These are phyloP conservation scores for Pelochelys cantorii DNA, from an alignment of 2,797 vertebrate species.

Conservation along the genomic window DNA sequence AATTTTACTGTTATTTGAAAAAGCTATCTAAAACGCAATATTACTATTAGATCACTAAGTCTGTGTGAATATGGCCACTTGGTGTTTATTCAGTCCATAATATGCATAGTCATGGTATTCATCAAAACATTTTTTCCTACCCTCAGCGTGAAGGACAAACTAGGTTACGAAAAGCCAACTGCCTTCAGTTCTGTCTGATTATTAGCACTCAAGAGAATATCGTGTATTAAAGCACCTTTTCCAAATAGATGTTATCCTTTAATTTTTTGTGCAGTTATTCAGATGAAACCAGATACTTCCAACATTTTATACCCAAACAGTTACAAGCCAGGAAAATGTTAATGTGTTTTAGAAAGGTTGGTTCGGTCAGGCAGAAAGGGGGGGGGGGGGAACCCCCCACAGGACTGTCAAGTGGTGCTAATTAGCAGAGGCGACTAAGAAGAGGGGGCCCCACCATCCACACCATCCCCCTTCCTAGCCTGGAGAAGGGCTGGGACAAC, in stretches of 20 bases:
- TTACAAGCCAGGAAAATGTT: neutral
- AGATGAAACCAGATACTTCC: neutral
- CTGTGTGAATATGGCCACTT: neutral
- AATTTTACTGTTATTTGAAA: neutral
- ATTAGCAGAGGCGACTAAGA: too few relatives aligned
- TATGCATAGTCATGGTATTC: neutral
- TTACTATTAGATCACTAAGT: neutral
- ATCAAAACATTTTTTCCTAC: slow-evolving; percentile 20
- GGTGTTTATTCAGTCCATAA: neutral
- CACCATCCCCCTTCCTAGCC: too few relatives aligned
- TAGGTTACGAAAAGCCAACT: neutral
- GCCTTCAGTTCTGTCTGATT: neutral
- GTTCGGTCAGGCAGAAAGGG: neutral
- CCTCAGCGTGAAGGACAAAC: slow-evolving; percentile 9
- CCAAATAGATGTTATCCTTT: neutral
- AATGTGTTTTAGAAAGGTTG: neutral
- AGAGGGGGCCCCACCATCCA: too few relatives aligned
- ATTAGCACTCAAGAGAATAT: neutral
- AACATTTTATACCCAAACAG: neutral
- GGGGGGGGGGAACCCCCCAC: neutral
- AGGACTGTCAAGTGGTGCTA: neutral
- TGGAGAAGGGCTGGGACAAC: too few relatives aligned
- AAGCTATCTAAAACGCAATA: neutral
- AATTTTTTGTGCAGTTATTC: neutral
- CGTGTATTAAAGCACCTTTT: neutral